A percentile compares a stretch with the other conserved stretches of the same genome.
These are phyloP conservation scores for Zaprionus taronus DNA, from an alignment of 1,140 invertebrate species.

Conservation along the genomic window DNA sequence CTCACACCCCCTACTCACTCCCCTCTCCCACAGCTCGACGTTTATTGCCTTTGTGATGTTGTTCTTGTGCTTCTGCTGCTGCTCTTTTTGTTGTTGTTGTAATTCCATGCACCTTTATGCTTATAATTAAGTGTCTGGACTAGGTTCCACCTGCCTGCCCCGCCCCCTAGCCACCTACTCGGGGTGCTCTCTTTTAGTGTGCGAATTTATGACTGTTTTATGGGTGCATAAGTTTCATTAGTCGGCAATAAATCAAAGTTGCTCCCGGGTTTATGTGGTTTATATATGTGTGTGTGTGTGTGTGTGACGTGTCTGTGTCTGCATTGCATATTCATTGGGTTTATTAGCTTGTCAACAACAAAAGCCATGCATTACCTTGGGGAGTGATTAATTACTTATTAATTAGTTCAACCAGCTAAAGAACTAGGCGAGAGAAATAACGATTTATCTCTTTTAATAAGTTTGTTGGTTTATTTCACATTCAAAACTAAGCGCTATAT, in stretches of 20 bases:
- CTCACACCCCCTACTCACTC: no score
- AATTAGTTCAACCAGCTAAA: not conserved
- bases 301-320: conserved; percentile 5
- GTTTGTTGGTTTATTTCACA: not conserved
- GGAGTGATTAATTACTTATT: not conserved
- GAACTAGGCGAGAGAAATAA: no score
- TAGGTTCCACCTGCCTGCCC: conserved; percentile 6
- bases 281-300: not conserved
- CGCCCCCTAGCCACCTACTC: not conserved
- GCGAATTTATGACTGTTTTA: conserved; percentile 64
- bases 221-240: conserved; percentile 55
- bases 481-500: not conserved
- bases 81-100: conserved; percentile 16
- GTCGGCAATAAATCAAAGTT: conserved; percentile 62
- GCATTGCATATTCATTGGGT: conserved; percentile 20
- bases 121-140: conserved; percentile 75
- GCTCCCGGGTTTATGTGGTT: conserved; percentile 8
- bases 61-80: conserved; percentile 3
- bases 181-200: conserved; percentile 31
- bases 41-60: conserved; percentile 35
- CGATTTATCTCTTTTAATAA: not conserved
- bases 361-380: not conserved
- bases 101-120: conserved; percentile 54
- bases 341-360: conserved; percentile 28
- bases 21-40: not conserved